Evolutionary conservation across 2,113 vertebrate species (phyloP).

Genomic region (Callopanchax toddi): DNA sequence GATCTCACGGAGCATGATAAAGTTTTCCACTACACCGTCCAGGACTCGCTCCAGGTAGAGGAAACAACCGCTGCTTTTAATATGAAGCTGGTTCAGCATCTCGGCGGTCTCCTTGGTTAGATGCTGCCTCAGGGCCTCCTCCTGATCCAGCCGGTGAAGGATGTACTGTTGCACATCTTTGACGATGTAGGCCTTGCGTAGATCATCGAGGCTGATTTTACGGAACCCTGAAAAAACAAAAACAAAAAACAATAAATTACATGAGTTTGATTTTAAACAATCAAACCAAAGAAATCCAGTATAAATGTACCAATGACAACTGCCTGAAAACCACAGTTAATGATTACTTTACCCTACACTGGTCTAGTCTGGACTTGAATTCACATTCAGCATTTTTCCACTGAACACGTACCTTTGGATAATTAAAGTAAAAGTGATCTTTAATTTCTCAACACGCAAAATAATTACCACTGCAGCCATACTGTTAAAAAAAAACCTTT

Average conservation of each 20-base stretch:
- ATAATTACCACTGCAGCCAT: conserved; percentile 48
- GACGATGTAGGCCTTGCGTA: conserved; percentile 96
- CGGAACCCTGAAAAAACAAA: conserved; percentile 85
- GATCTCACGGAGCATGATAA: conserved; percentile 97
- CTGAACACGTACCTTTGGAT: conserved; percentile 41
- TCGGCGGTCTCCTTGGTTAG: conserved; percentile 98
- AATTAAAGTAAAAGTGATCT: conserved; percentile 40
- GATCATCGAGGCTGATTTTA: conserved; percentile 97
- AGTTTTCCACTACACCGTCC: conserved; percentile 96
- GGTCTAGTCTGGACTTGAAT: conserved; percentile 30
- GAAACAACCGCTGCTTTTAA: conserved; percentile 99
- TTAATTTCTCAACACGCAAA: conserved; percentile 38
- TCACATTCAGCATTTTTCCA: too few species aligned
- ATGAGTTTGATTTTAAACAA: background rate
- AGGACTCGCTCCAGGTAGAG: conserved; percentile 96
- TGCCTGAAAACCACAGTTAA: background rate
- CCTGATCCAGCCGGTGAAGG: conserved; percentile 94
- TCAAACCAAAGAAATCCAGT: background rate
- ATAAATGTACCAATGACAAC: too few species aligned
- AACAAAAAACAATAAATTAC: background rate
- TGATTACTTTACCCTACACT: conserved; percentile 3
- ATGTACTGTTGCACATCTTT: conserved; percentile 99
- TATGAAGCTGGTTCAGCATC: conserved; percentile 98
- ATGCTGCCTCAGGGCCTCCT: conserved; percentile 95
- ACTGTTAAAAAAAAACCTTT: conserved; percentile 36